These are phyloP conservation scores for Acinonyx jubatus DNA, from an alignment of 2,113 vertebrate genomes.

Conservation along the genomic window DNA sequence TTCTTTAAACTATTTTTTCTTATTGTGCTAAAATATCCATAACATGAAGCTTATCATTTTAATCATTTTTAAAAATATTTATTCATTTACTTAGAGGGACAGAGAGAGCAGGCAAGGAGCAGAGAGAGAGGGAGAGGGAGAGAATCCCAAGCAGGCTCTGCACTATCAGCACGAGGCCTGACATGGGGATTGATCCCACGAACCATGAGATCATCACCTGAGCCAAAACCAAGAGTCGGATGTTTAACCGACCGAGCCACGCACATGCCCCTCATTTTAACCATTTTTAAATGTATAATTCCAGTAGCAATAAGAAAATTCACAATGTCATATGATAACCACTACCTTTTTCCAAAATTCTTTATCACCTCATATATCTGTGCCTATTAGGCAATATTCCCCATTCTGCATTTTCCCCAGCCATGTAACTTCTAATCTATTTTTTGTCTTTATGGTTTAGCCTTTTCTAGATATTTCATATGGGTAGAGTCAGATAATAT, in stretches of 20 bases:
- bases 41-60: neutral
- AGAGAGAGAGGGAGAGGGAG: too few relatives aligned
- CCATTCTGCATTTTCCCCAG: neutral
- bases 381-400: neutral
- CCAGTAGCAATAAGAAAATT: neutral
- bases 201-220: too few relatives aligned
- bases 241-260: too few relatives aligned
- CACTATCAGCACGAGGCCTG: too few relatives aligned
- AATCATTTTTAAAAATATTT: too few relatives aligned
- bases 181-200: too few relatives aligned
- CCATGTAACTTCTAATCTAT: neutral
- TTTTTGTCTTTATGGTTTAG: neutral
- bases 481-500: neutral
- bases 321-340: neutral
- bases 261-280: too few relatives aligned
- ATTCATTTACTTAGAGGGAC: too few relatives aligned
- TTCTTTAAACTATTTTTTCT: neutral
- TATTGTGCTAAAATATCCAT: neutral
- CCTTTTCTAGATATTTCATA: neutral
- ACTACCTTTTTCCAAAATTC: neutral
- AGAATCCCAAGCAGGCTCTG: too few relatives aligned
- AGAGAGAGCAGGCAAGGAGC: too few relatives aligned
- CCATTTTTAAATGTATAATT: neutral
- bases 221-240: too few relatives aligned
- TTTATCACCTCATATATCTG: neutral